phyloP scores from a whole-genome alignment of 64 coral and sea anemone species.

The Montipora sp. region DNA sequence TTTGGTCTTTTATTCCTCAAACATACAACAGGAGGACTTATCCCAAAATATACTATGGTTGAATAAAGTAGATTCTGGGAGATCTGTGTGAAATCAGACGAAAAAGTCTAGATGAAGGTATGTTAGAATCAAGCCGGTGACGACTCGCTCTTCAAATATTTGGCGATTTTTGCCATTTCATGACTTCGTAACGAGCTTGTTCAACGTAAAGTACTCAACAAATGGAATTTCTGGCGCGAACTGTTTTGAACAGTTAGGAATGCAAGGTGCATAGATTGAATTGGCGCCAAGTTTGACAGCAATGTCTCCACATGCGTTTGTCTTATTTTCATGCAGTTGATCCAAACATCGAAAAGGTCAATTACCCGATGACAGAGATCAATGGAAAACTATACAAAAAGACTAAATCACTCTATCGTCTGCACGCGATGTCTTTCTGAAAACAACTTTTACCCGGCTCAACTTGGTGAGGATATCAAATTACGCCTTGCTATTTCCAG shows the following conservation, averaged over 20 bases:
- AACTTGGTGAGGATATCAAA: background rate
- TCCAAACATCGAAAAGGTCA: background rate
- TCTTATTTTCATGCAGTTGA: background rate
- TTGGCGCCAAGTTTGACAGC: background rate
- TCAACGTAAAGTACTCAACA: background rate
- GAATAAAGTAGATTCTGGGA: too few species aligned
- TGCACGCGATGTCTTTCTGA: slow-evolving; percentile 21
- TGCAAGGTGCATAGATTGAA: background rate
- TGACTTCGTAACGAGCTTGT: background rate
- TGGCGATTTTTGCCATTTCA: background rate
- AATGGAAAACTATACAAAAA: background rate
- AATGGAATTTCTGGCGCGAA: background rate
- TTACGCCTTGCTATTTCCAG: too few species aligned
- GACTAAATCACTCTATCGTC: slow-evolving; percentile 8
- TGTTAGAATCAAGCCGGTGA: background rate
- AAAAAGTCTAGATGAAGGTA: background rate
- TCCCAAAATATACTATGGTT: too few species aligned
- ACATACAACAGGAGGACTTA: too few species aligned
- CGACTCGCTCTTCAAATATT: background rate
- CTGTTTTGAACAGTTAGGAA: background rate
- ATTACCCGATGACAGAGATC: slow-evolving; percentile 7
- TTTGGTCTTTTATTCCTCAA: too few species aligned
- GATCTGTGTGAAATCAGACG: background rate
- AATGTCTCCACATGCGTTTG: background rate
- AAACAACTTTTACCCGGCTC: background rate